Base-by-base conservation (phyloP, 2,113 vertebrate species). In the Thoracochromis brauschi region DNA sequence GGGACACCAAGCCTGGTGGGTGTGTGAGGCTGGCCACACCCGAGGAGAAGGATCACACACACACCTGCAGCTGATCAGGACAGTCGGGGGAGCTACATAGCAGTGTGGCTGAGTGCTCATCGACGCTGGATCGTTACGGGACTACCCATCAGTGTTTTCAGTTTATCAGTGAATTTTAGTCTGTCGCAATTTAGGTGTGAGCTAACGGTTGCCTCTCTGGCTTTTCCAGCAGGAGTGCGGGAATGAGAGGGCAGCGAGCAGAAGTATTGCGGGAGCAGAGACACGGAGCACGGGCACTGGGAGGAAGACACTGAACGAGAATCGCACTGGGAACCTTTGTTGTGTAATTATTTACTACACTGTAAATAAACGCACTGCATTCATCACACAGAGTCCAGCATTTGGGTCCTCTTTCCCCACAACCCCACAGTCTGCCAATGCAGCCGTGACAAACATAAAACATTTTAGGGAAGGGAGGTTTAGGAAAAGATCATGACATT, bases 241-340 rank as follows among this genome's bases (percentile, higher is more conserved):
- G 26, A 60, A 60, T 31, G 57, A 31, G 14, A 60, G 26, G 8
- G 26, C 14, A 16, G 26, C 26, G 13, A 58, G 26, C 55, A 58
- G 13, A 16, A 31, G 8, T 31, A 58, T 33, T 17, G 8, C 5
- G 0, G 1, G 16, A 33, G 29, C 29, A 19, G 57, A 60, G 29
- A 33, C 57, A 33, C 2, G 0, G 57, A 33, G 57, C 29, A 60
- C 8, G 5, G 2, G 57, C 57, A 60, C 57, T 17, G 29, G 57
- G 29, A 60, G 29, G 57, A 33, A 60, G 14, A 60, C 8, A 6
- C 0, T 31, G 57, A 60, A 33, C 3, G 8, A 9, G 29, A 60
- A 60, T 60, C 14, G 3, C 29, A 17, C 57, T 1, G 57, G 57
- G 29, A 10, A 19, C 9, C 57, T 60, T 60, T 33, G 57, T 60